Percentiles rank a stretch among this genome's conserved stretches.
These are phyloP conservation scores for Megaustenia siamemsis DNA, from an alignment of 2,888 invertebrate genomes.

Conservation along the genomic window DNA sequence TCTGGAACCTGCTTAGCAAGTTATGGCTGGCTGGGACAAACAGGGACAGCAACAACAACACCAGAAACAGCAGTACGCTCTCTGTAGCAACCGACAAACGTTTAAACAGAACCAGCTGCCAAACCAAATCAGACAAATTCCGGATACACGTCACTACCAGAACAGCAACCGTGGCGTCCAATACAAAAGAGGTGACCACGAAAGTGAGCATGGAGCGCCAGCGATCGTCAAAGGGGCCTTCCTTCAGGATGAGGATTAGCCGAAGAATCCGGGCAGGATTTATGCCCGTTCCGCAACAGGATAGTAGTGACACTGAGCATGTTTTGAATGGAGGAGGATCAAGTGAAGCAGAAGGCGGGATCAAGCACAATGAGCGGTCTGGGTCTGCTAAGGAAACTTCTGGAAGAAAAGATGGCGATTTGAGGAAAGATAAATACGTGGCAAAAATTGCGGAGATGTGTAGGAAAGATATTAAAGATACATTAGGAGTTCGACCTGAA, in stretches of 20 bases:
- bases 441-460: neutral
- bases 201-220: constrained; percentile 33
- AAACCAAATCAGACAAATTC: neutral
- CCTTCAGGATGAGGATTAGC: constrained; percentile 45
- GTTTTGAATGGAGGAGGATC: neutral
- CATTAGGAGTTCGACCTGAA: neutral
- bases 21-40: constrained; percentile 29
- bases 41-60: constrained; percentile 11
- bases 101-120: neutral
- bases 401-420: neutral
- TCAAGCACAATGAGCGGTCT: neutral
- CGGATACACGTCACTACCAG: neutral
- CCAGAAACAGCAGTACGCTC: neutral
- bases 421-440: neutral
- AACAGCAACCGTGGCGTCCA: neutral
- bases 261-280: constrained; percentile 44
- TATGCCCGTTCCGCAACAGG: constrained; percentile 42
- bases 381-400: neutral
- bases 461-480: neutral
- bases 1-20: constrained; percentile 30
- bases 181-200: neutral
- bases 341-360: neutral
- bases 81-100: neutral
- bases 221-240: constrained; percentile 26
- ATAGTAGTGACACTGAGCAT: constrained; percentile 36